Evolutionary conservation across 2,888 invertebrate species (phyloP).

Genomic region (Drosophila maculinotata): DNA sequence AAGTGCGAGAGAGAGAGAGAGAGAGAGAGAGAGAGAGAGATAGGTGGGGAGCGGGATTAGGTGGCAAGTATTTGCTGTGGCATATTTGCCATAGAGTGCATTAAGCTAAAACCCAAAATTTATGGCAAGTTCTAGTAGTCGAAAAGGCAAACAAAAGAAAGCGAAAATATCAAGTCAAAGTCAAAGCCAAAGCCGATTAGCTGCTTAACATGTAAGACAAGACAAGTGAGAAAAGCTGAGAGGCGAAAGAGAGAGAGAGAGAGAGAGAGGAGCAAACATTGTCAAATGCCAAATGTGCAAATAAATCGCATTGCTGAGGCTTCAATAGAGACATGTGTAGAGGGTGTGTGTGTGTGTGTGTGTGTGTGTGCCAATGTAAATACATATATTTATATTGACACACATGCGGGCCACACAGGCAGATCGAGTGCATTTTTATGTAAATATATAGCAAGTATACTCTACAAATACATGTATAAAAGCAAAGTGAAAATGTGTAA

Average conservation of each 20-base stretch:
- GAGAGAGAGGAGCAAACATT: constrained; percentile 19
- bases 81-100: constrained; percentile 44
- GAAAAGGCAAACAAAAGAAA: constrained; percentile 20
- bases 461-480: constrained; percentile 17
- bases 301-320: constrained; percentile 61
- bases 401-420: constrained; percentile 46
- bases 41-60: neutral
- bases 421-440: constrained; percentile 80
- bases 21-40: neutral
- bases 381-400: constrained; percentile 62
- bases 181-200: constrained; percentile 68
- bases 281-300: constrained; percentile 48
- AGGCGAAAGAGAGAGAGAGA: neutral
- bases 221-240: constrained; percentile 12
- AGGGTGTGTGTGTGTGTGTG: constrained; percentile 23
- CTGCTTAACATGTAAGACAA: constrained; percentile 54
- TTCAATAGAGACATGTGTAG: constrained; percentile 49
- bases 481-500: constrained; percentile 72
- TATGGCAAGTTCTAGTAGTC: constrained; percentile 25
- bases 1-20: neutral
- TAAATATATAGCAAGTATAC: constrained; percentile 56
- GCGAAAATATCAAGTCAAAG: constrained; percentile 19
- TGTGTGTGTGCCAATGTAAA: constrained; percentile 29
- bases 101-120: constrained; percentile 39
- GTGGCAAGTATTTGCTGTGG: constrained; percentile 11